These are phyloP conservation scores for Denticeps clupeoides DNA, from an alignment of 2,797 vertebrate species.

Conservation along the genomic window DNA sequence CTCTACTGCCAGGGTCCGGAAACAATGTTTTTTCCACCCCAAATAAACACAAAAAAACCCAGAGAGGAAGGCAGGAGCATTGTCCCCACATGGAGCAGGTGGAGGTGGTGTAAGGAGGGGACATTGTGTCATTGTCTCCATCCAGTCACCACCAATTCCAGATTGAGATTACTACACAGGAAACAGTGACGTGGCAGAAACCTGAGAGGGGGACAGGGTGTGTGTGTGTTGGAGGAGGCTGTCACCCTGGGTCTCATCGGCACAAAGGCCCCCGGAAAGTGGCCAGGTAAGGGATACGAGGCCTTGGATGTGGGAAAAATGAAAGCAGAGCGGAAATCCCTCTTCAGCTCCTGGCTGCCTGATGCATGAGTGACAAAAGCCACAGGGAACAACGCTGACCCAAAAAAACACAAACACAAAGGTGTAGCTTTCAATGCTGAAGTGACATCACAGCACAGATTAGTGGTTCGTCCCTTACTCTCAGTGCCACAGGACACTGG, in stretches of 20 bases:
- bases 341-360: background rate
- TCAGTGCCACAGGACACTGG: no score
- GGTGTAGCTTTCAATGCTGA: no score
- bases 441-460: no score
- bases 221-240: no score
- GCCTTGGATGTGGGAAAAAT: background rate
- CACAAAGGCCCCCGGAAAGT: background rate
- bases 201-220: background rate
- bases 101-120: slow-evolving; percentile 4
- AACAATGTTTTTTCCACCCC: slow-evolving; percentile 8
- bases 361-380: background rate
- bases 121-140: slow-evolving; percentile 6
- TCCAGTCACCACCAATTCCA: background rate
- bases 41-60: slow-evolving; percentile 18
- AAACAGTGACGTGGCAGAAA: no score
- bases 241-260: no score
- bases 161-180: slow-evolving; percentile 3
- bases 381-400: no score
- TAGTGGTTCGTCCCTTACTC: no score
- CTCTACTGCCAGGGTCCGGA: slow-evolving; percentile 1
- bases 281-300: background rate
- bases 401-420: no score
- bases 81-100: background rate
- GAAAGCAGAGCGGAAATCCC: no score
- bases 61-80: background rate